phyloP scores from a whole-genome alignment of 2,888 invertebrate species.

The Drosophila affinis region DNA sequence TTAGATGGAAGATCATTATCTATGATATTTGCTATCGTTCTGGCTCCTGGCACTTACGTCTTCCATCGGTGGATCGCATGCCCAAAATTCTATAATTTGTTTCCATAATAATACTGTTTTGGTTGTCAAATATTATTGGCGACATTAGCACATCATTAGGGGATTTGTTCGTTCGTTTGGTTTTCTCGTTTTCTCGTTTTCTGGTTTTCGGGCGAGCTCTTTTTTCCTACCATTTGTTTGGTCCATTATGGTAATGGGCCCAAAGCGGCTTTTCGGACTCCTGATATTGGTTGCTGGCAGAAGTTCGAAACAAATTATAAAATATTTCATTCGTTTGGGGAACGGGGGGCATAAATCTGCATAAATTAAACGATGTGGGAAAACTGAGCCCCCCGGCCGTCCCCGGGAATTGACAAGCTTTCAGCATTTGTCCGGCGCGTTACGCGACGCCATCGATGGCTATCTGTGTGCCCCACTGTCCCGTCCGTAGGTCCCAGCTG shows the following conservation, averaged over 20 bases:
- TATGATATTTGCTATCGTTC: slow-evolving; percentile 9
- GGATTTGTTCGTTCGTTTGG: slow-evolving; percentile 45
- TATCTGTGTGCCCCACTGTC: slow-evolving; percentile 44
- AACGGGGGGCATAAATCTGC: slow-evolving; percentile 66
- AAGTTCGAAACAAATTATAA: slow-evolving; percentile 68
- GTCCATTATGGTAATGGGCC: slow-evolving; percentile 64
- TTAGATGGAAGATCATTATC: not conserved
- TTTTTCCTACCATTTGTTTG: slow-evolving; percentile 32
- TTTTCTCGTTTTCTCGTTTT: slow-evolving; percentile 11
- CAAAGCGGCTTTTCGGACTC: slow-evolving; percentile 50
- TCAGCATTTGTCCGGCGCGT: slow-evolving; percentile 68
- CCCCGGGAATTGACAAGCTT: slow-evolving; percentile 62
- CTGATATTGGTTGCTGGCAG: slow-evolving; percentile 36
- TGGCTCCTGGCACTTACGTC: not conserved
- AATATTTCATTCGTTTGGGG: slow-evolving; percentile 32
- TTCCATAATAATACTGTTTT: slow-evolving; percentile 50
- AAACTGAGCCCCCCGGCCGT: slow-evolving; percentile 23
- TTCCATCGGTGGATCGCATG: not conserved
- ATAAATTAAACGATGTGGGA: slow-evolving; percentile 66
- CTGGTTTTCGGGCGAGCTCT: slow-evolving; percentile 2
- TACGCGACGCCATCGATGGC: slow-evolving; percentile 67
- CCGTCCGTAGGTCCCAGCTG: slow-evolving; percentile 12
- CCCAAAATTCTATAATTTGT: slow-evolving; percentile 40
- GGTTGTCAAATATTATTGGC: slow-evolving; percentile 58
- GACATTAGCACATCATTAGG: slow-evolving; percentile 71